A percentile compares a stretch with the other conserved stretches of the same genome.
Conservation (phyloP, 2,113 vertebrate genomes). For the Castor canadensis region DNA sequence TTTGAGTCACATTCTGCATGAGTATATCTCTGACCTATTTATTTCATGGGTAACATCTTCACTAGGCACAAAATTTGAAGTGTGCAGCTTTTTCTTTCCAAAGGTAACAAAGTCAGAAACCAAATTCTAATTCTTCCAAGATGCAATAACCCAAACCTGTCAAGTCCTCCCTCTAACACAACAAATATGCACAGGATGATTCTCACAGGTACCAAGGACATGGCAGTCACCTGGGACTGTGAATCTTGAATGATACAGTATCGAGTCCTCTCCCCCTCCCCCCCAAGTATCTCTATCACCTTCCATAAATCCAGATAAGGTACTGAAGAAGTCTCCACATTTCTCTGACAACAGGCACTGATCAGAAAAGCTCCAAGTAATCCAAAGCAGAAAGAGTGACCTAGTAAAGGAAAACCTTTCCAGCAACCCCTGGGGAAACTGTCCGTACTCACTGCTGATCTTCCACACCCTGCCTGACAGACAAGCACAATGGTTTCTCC, state of each 20-base stretch:
- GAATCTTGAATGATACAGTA: too few species aligned
- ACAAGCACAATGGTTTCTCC: background rate
- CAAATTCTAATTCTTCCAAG: background rate
- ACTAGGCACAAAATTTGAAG: background rate
- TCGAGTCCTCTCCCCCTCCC: too few species aligned
- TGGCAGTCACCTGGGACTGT: fast-evolving
- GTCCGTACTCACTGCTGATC: background rate
- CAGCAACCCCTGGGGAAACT: too few species aligned
- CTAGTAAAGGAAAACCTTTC: background rate
- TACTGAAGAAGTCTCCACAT: background rate
- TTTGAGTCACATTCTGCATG: background rate
- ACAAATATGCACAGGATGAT: background rate
- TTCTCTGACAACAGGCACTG: background rate
- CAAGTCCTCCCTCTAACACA: background rate
- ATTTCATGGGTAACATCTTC: background rate
- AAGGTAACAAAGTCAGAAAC: background rate
- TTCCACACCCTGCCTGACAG: too few species aligned
- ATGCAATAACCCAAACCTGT: background rate
- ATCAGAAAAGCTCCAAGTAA: background rate
- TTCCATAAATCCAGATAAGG: too few species aligned
- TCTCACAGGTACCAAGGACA: background rate
- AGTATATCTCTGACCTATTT: background rate
- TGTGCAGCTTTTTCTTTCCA: background rate
- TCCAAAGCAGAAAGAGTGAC: background rate
- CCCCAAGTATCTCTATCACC: background rate